Percentiles rank a stretch among this genome's conserved stretches.
Conservation (phyloP, 2,113 vertebrate genomes). For the Ciconia maguari region DNA sequence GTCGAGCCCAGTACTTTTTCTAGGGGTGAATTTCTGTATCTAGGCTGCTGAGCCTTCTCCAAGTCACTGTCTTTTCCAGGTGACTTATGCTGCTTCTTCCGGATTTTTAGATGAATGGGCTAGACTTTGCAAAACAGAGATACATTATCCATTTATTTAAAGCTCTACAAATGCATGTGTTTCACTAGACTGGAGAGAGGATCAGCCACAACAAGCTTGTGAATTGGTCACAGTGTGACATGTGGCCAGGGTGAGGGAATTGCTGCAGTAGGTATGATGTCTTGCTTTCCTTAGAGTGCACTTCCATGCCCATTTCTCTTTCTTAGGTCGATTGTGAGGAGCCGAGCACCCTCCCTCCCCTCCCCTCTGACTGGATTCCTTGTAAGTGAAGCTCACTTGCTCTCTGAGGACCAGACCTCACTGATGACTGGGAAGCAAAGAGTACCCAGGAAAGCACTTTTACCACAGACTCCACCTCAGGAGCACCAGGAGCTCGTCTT, state of each 20-base stretch:
- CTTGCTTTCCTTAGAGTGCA: background rate
- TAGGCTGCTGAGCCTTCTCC: background rate
- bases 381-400: background rate
- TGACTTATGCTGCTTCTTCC: background rate
- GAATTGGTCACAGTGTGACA: background rate
- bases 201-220: background rate
- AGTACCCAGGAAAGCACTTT: slow-evolving; percentile 44
- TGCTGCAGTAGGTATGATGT: background rate
- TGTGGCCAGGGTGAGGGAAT: background rate
- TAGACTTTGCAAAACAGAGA: background rate
- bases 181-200: background rate
- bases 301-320: background rate
- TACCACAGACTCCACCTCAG: slow-evolving; percentile 1
- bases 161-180: background rate
- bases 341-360: background rate
- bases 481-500: background rate
- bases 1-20: background rate
- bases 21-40: background rate
- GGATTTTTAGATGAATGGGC: background rate
- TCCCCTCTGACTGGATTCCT: background rate
- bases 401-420: background rate
- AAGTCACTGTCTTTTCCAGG: background rate
- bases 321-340: slow-evolving; percentile 8
- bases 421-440: slow-evolving; percentile 21
- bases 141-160: background rate